phyloP scores from a whole-genome alignment of 2,888 invertebrate species.

The Brachypterus glaber region DNA sequence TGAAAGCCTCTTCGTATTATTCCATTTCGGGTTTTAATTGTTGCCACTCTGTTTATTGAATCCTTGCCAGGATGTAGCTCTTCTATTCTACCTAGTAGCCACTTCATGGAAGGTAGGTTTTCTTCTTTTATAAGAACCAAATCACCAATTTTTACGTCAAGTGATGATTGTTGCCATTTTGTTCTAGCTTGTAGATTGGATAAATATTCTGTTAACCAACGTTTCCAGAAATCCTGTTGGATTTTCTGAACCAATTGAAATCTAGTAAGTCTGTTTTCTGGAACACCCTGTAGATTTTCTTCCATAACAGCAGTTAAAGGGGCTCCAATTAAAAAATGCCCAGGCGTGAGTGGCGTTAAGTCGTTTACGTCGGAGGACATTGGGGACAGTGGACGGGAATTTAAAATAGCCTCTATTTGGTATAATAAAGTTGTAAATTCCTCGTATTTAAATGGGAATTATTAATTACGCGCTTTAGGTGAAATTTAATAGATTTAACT shows the following conservation, averaged over 20 bases:
- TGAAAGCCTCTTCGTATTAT: too few species aligned
- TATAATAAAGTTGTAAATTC: constrained; percentile 24
- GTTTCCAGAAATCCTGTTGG: constrained; percentile 19
- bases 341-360: constrained; percentile 16
- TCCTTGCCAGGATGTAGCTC: too few species aligned
- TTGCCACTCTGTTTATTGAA: too few species aligned
- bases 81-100: too few species aligned
- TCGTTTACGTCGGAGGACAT: constrained; percentile 22
- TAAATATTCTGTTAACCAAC: constrained; percentile 19
- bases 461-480: too few species aligned
- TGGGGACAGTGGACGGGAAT: constrained; percentile 25
- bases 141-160: too few species aligned
- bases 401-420: constrained; percentile 27
- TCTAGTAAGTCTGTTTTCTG: constrained; percentile 12
- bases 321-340: constrained; percentile 25
- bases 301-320: constrained; percentile 19
- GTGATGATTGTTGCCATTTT: constrained; percentile 14
- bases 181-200: constrained; percentile 18
- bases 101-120: too few species aligned
- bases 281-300: constrained; percentile 10
- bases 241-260: constrained; percentile 17
- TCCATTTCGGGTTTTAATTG: too few species aligned
- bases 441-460: too few species aligned
- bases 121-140: too few species aligned
- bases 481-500: constrained; percentile 26